Conservation (phyloP, 1,140 invertebrate species). For the Drosophila bocqueti region DNA sequence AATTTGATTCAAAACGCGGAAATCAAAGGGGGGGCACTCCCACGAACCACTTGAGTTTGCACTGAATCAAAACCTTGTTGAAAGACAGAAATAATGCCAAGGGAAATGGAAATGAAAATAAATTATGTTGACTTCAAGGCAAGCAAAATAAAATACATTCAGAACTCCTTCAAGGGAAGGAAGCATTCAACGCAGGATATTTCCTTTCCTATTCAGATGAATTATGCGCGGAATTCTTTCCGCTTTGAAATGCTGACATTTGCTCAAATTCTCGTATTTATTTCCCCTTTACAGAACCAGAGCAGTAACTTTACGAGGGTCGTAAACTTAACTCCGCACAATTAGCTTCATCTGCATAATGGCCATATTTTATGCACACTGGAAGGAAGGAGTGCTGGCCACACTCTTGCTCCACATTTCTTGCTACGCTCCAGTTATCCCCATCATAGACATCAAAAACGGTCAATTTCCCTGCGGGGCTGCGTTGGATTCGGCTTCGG, state of each 20-base stretch:
- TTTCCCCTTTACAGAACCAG: constrained; percentile 5
- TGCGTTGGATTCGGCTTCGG: constrained; percentile 1
- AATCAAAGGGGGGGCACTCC: not conserved
- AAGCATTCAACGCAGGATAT: constrained; percentile 19
- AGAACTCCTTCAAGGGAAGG: constrained; percentile 1
- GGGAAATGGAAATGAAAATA: not conserved
- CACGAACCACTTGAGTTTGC: not conserved
- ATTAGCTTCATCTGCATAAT: constrained; percentile 58
- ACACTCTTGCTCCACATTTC: constrained; percentile 2
- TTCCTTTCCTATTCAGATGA: constrained; percentile 9
- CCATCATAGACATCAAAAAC: constrained; percentile 53
- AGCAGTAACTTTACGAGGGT: constrained; percentile 32
- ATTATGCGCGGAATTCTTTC: not conserved
- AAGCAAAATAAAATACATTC: not conserved
- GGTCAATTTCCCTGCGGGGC: constrained; percentile 42
- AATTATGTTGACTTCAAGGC: not conserved
- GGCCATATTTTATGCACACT: constrained; percentile 42
- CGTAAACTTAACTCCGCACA: constrained; percentile 46
- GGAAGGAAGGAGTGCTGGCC: constrained; percentile 26
- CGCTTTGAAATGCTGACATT: constrained; percentile 16
- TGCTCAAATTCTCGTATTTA: constrained; percentile 21
- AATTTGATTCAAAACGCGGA: constrained; percentile 22
- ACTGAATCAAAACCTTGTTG: constrained; percentile 16
- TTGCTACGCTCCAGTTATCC: constrained; percentile 20
- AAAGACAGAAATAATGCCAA: not conserved